These are phyloP conservation scores for Acanthosepion esculentum DNA, from an alignment of 2,888 invertebrate species.

Conservation along the genomic window DNA sequence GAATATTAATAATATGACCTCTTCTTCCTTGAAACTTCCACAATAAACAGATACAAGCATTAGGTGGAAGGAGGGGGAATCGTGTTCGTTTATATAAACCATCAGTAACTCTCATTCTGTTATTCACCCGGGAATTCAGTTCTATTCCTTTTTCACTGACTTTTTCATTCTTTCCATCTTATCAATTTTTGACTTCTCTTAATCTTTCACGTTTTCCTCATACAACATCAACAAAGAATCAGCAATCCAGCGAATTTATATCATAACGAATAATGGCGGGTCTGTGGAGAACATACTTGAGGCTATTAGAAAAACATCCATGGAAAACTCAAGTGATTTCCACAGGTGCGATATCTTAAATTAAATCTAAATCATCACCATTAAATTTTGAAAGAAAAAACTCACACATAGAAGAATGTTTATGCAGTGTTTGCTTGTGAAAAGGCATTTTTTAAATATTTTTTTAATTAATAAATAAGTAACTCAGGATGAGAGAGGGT, in stretches of 20 bases:
- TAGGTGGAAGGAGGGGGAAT: not conserved
- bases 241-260: not conserved
- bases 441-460: not conserved
- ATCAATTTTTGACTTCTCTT: not conserved
- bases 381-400: not conserved
- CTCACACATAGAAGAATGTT: not conserved
- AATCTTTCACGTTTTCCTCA: not conserved
- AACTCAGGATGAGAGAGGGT: not conserved
- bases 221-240: not conserved
- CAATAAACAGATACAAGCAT: not conserved
- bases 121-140: not conserved
- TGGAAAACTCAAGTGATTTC: constrained; percentile 47
- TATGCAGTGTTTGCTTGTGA: not conserved
- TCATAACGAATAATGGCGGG: constrained; percentile 39
- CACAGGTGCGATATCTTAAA: constrained; percentile 36
- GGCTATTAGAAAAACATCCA: constrained; percentile 43
- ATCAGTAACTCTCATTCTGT: not conserved
- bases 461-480: not conserved
- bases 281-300: constrained; percentile 43
- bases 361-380: not conserved
- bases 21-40: not conserved
- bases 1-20: not conserved
- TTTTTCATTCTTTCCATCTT: not conserved
- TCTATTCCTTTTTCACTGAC: not conserved
- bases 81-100: not conserved